Percentiles rank a stretch among this genome's conserved stretches.
These are phyloP conservation scores for Botrylloides violaceus DNA, from an alignment of 23 tunicate genomes.

Conservation along the genomic window DNA sequence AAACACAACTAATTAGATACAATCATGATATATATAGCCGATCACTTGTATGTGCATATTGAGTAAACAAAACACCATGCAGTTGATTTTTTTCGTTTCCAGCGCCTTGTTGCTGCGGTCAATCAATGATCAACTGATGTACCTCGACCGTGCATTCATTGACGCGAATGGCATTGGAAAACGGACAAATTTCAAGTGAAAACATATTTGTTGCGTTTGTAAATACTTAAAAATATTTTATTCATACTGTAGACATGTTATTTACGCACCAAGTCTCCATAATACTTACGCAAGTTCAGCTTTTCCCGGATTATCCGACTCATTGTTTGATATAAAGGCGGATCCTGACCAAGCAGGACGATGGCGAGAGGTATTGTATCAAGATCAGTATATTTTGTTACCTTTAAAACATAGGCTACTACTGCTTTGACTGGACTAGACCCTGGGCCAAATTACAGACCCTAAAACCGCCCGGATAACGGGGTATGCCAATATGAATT, in stretches of 20 bases:
- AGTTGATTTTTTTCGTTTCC: too few species aligned
- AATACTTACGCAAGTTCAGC: slow-evolving; percentile 47
- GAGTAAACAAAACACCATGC: too few species aligned
- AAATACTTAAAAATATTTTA: neutral
- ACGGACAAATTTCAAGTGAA: slow-evolving; percentile 50
- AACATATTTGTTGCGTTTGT: too few species aligned
- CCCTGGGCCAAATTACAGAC: too few species aligned
- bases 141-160: slow-evolving; percentile 64
- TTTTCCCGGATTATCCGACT: slow-evolving; percentile 38
- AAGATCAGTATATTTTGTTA: too few species aligned
- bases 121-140: slow-evolving; percentile 75
- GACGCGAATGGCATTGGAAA: slow-evolving; percentile 51
- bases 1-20: too few species aligned
- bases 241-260: slow-evolving; percentile 18
- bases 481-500: too few species aligned
- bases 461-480: too few species aligned
- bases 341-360: slow-evolving; percentile 33
- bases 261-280: slow-evolving; percentile 44
- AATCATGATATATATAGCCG: too few species aligned
- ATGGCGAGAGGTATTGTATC: slow-evolving; percentile 42
- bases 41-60: too few species aligned
- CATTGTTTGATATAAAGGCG: slow-evolving; percentile 38
- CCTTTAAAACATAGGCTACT: too few species aligned
- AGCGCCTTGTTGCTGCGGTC: slow-evolving; percentile 30
- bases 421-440: too few species aligned